Conservation (phyloP, 1,140 invertebrate genomes). For the Zaprionus gabonicus region DNA sequence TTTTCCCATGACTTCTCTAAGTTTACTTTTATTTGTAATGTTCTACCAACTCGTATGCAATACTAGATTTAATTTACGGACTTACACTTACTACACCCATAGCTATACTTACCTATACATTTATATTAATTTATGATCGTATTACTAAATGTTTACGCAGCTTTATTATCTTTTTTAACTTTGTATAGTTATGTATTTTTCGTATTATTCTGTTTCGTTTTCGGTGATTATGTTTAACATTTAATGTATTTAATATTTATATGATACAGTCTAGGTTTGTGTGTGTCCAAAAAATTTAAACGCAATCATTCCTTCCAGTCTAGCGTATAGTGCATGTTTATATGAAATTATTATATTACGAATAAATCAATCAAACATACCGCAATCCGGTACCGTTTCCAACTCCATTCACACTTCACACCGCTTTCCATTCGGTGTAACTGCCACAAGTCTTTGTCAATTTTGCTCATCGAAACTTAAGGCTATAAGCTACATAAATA, state of each 20-base stretch:
- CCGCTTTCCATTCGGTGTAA: constrained; percentile 57
- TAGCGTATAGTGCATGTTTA: constrained; percentile 75
- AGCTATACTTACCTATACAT: constrained; percentile 3
- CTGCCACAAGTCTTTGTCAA: constrained; percentile 70
- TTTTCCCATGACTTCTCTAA: constrained; percentile 4
- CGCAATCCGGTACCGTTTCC: not conserved
- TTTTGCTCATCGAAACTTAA: constrained; percentile 61
- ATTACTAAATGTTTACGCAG: constrained; percentile 26
- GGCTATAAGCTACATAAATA: constrained; percentile 1
- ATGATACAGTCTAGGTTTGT: constrained; percentile 55
- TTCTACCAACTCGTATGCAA: constrained; percentile 2
- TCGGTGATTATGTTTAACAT: constrained; percentile 18
- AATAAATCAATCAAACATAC: constrained; percentile 47
- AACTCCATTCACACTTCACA: constrained; percentile 33
- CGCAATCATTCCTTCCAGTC: constrained; percentile 78
- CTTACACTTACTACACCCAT: not conserved
- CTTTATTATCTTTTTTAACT: constrained; percentile 19
- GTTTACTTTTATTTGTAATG: constrained; percentile 7
- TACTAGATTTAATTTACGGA: constrained; percentile 6
- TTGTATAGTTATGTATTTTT: constrained; percentile 7
- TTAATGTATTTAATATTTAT: constrained; percentile 35
- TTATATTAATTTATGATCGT: constrained; percentile 27
- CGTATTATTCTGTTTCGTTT: constrained; percentile 16
- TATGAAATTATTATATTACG: constrained; percentile 74
- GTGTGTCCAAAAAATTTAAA: constrained; percentile 77